Evolutionary conservation across 2,113 vertebrate species (phyloP), one percentile per base, ranked within the genome.

Genomic region (Gobius niger): DNA sequence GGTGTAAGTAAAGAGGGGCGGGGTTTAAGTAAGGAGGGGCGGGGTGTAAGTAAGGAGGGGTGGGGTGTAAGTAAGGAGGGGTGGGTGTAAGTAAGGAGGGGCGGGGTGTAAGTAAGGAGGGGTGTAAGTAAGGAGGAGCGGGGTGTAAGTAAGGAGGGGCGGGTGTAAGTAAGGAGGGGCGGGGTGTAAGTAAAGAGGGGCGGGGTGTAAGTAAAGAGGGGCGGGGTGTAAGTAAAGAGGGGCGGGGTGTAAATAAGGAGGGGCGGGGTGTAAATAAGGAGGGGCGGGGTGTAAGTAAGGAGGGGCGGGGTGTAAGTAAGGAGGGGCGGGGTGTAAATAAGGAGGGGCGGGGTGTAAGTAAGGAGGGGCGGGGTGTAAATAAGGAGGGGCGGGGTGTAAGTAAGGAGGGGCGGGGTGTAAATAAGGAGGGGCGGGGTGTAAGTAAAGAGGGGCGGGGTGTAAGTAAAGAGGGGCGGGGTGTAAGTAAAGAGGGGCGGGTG

Each of bases 1-100:
- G n/a, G n/a, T n/a, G n/a, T n/a, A n/a, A n/a, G n/a, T n/a, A n/a
- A 59, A 64, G 51, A 80, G 67, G 70, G 84, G 77, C 68, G 81
- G 77, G 77, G 7, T 34, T 15, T 54, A 19, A 24, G 18, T 5
- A 12, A 53, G 19, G 4, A 54, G 3, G 5, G n/a, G 18, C n/a
- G n/a, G n/a, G n/a, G n/a, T n/a, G n/a, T n/a, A n/a, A n/a, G n/a
- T n/a, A n/a, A 59, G 66, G 51, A 80, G 67, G 70, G 84, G 77
- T 70, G 81, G 77, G 77, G 7, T 34, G 15, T 54, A 19, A 24
- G 18, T 5, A 12, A 53, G 19, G 4, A 54, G 3, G 5, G n/a
- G 18, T n/a, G n/a, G n/a, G n/a, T n/a, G n/a, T n/a, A n/a, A n/a
- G n/a, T n/a, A n/a, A 59, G 66, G 51, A 80, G 67, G 70, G 84